These are phyloP conservation scores for Agrotis clavis DNA, from an alignment of 2,888 invertebrate genomes.

Conservation along the genomic window DNA sequence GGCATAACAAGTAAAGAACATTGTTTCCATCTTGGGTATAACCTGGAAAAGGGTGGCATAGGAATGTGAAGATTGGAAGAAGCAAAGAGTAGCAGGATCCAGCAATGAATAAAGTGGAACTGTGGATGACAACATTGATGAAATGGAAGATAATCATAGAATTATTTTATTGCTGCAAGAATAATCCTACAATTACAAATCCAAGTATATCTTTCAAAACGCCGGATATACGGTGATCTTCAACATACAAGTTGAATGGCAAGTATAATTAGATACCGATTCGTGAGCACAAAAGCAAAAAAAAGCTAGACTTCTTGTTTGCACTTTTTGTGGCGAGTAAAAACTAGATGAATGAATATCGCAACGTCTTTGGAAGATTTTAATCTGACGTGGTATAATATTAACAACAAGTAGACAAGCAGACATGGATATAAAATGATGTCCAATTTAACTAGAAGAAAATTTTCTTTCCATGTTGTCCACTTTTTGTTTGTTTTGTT, in stretches of 20 bases:
- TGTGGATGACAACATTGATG: no score
- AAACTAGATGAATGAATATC: conserved; percentile 50
- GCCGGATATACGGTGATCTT: conserved; percentile 5
- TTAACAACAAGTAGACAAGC: background rate
- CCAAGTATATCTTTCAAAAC: conserved; percentile 2
- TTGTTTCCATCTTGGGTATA: no score
- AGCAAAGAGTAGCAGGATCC: no score
- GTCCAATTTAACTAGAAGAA: background rate
- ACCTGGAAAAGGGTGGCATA: no score
- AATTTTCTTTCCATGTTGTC: background rate
- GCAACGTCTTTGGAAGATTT: conserved; percentile 28
- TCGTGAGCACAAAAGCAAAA: conserved; percentile 30
- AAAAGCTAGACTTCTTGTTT: conserved; percentile 32
- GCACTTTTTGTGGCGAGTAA: conserved; percentile 34
- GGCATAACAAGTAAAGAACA: no score
- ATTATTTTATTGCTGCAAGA: background rate
- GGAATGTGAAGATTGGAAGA: no score
- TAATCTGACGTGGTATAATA: conserved; percentile 16
- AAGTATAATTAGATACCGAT: conserved; percentile 41
- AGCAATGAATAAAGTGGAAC: no score
- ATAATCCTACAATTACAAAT: conserved; percentile 7
- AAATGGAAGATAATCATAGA: background rate
- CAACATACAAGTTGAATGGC: conserved; percentile 15
- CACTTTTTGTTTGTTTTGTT: background rate
- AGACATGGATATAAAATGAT: conserved; percentile 2